phyloP scores from a whole-genome alignment of 2,797 vertebrate species.

The Sebastes matsubarae region DNA sequence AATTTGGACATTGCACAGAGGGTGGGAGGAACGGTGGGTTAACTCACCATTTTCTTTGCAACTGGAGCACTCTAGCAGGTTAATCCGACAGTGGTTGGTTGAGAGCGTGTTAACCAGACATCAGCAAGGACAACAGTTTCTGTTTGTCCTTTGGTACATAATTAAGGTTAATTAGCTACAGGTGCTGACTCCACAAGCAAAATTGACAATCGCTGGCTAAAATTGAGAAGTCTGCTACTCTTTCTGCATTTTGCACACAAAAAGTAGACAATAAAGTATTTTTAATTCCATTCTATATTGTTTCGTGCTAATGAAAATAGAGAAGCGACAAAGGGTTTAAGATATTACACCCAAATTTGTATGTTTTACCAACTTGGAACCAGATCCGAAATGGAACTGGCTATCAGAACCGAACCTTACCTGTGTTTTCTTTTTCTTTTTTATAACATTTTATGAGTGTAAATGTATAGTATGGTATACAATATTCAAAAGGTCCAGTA shows the following conservation, averaged over 20 bases:
- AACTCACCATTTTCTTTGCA: background rate
- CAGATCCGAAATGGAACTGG: background rate
- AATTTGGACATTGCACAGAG: background rate
- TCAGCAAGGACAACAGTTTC: background rate
- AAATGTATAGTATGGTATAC: background rate
- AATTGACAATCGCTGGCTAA: background rate
- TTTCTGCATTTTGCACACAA: too few species aligned
- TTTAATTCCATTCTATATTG: background rate
- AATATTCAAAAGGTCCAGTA: background rate
- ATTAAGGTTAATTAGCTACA: background rate
- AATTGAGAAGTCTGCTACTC: background rate
- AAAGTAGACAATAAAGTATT: too few species aligned
- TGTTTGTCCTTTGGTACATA: background rate
- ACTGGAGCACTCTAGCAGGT: background rate
- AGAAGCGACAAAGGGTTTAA: background rate
- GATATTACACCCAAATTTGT: background rate
- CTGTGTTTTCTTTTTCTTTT: background rate
- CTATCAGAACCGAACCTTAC: background rate
- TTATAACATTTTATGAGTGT: accelerated
- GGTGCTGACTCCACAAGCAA: background rate
- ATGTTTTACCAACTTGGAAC: background rate
- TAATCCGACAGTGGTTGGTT: background rate
- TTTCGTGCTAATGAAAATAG: background rate
- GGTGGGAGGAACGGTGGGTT: background rate
- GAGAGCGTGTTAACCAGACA: background rate